phyloP scores from a whole-genome alignment of 2,113 vertebrate genomes.

The Ammodytes marinus region DNA sequence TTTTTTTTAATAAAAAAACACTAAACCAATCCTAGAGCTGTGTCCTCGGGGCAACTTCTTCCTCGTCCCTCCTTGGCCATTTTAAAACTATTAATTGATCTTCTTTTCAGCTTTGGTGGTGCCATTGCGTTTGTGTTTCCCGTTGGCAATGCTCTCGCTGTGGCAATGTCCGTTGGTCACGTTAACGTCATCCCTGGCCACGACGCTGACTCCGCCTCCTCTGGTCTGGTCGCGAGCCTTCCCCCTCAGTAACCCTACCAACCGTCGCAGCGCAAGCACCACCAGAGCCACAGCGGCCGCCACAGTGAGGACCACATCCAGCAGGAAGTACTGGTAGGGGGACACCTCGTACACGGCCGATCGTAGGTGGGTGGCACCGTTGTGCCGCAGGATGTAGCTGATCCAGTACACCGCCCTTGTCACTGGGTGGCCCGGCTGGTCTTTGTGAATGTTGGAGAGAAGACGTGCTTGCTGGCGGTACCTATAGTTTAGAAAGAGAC shows the following conservation, averaged over 20 bases:
- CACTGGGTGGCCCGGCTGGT: constrained; percentile 95
- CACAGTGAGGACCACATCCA: constrained; percentile 90
- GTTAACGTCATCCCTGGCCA: constrained; percentile 72
- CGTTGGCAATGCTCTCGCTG: constrained; percentile 90
- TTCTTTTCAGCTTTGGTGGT: constrained; percentile 95
- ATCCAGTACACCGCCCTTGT: constrained; percentile 96
- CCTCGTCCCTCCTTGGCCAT: constrained; percentile 41
- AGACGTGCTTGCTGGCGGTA: constrained; percentile 89
- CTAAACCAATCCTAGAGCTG: constrained; percentile 59
- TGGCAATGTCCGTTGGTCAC: constrained; percentile 94
- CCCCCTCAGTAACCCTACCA: constrained; percentile 76
- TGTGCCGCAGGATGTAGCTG: constrained; percentile 94
- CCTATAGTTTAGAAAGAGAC: constrained; percentile 72
- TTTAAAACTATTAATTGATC: constrained; percentile 87
- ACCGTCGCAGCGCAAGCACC: constrained; percentile 81
- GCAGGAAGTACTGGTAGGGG: constrained; percentile 94
- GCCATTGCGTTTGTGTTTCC: constrained; percentile 94
- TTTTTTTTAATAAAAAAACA: constrained; percentile 20
- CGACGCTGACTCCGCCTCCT: constrained; percentile 56
- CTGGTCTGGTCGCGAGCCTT: constrained; percentile 70
- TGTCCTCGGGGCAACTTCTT: constrained; percentile 66
- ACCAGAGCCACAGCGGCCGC: constrained; percentile 80
- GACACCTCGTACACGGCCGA: constrained; percentile 92
- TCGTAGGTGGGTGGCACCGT: constrained; percentile 93
- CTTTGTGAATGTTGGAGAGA: constrained; percentile 96